These are phyloP conservation scores for Gasteruption jaculator DNA, from an alignment of 2,888 invertebrate species.

Conservation along the genomic window DNA sequence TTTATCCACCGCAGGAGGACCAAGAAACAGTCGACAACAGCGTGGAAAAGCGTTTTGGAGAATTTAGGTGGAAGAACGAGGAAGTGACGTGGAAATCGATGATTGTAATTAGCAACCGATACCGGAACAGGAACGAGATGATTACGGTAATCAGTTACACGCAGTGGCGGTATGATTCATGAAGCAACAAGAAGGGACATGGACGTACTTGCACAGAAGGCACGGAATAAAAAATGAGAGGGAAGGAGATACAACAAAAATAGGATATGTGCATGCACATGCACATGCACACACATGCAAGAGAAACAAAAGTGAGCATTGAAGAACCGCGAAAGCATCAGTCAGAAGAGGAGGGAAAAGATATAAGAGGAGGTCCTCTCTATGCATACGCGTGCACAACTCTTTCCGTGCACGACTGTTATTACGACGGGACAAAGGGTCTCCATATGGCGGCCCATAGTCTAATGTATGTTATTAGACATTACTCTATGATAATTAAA, in stretches of 20 bases:
- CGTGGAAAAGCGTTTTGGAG: no score
- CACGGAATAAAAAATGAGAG: slow-evolving; percentile 18
- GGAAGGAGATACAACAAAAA: no score
- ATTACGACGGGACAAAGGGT: slow-evolving; percentile 50
- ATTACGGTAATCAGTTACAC: slow-evolving; percentile 49
- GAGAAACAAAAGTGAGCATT: slow-evolving; percentile 14
- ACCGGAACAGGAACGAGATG: slow-evolving; percentile 46
- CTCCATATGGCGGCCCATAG: slow-evolving; percentile 49
- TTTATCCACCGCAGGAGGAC: no score
- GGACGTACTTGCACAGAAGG: neutral
- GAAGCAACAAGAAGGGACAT: slow-evolving; percentile 14
- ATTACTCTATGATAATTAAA: slow-evolving; percentile 53
- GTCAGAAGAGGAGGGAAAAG: slow-evolving; percentile 32
- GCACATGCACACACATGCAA: no score
- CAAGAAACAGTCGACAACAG: no score
- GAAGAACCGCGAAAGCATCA: slow-evolving; percentile 30
- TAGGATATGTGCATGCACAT: no score
- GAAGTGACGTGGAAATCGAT: slow-evolving; percentile 49
- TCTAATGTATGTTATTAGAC: slow-evolving; percentile 52
- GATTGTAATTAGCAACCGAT: slow-evolving; percentile 51
- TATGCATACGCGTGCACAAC: slow-evolving; percentile 45
- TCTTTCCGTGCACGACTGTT: slow-evolving; percentile 49
- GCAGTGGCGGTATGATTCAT: slow-evolving; percentile 39
- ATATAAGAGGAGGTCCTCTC: slow-evolving; percentile 25
- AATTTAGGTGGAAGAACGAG: slow-evolving; percentile 34